Evolutionary conservation across 2,113 vertebrate genomes (phyloP), one percentile per base, ranked within the genome.

Genomic region (Picathartes gymnocephalus): DNA sequence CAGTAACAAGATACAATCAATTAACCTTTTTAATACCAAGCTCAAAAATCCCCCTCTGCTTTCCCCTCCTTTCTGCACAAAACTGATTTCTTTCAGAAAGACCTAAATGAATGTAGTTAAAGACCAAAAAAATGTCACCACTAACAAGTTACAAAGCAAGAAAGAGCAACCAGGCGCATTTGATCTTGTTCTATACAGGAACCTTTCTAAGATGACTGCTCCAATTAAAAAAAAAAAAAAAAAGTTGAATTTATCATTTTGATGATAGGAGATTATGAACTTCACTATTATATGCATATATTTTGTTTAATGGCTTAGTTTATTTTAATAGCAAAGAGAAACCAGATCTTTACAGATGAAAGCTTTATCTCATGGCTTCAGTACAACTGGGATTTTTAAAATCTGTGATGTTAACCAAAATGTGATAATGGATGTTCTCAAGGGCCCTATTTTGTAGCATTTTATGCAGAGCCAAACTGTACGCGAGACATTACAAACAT

Each of bases 251-350:
- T 81, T 69, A 80, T 92, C 68, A 92, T 97, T 97, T 93, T 95
- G 97, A 97, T 96, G 87, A 97, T 90, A 87, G 6, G 17, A 97
- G 96, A 96, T 96, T 25, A 97, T 86, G 91, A 97, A 96, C 91
- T 95, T 64, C 44, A 95, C 91, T 93, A 97, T 96, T 93, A 95
- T 68, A 97, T 88, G 96, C 94, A 97, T 96, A 96, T 97, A 96
- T 97, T 97, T 98, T 97, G 91, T 95, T 97, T 97, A 97, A 98
- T 93, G 94, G 91, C 94, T 97, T 97, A 94, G 96, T 98, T 97
- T 98, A 97, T 97, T 97, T 98, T 98, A 98, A 97, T 98, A 98
- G 98, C 95, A 98, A 98, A 98, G 96, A 92, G 94, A 96, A 98
- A 97, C 90, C 83, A 96, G 95, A 97, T 97, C 92, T 97, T 97